A percentile compares a stretch with the other conserved stretches of the same genome.
Evolutionary conservation across 92 coral and sea anemone species (phyloP).

Genomic region (Epizoanthus stellaris): DNA sequence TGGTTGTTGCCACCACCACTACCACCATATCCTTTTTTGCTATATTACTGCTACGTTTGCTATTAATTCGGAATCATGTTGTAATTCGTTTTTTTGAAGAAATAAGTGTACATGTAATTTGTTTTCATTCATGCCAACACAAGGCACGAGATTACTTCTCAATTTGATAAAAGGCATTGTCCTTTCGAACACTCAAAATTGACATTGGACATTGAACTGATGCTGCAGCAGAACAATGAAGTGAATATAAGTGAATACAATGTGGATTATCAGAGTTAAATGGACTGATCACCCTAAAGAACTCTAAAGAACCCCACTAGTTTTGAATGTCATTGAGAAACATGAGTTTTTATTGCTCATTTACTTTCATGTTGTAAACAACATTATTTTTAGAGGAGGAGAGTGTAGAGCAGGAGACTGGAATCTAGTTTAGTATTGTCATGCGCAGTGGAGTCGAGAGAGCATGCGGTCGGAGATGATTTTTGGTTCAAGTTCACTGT

Average conservation of each 20-base stretch:
- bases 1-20: constrained; percentile 33
- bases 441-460: too few species aligned
- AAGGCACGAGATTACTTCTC: not conserved
- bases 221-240: constrained; percentile 17
- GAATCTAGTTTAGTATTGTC: too few species aligned
- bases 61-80: constrained; percentile 18
- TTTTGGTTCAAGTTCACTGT: too few species aligned
- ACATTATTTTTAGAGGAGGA: not conserved
- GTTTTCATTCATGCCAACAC: not conserved
- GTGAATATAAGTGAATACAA: not conserved
- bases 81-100: not conserved
- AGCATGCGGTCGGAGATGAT: too few species aligned
- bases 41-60: constrained; percentile 5
- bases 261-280: not conserved
- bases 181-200: not conserved
- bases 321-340: constrained; percentile 23
- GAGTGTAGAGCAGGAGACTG: too few species aligned
- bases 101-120: not conserved
- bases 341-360: not conserved
- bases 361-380: constrained; percentile 6
- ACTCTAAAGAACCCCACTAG: constrained; percentile 11
- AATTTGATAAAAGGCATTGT: constrained; percentile 27
- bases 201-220: constrained; percentile 11
- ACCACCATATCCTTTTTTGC: constrained; percentile 20
- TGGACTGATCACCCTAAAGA: constrained; percentile 23